Evolutionary conservation across 2,797 vertebrate species (phyloP), one percentile per base, ranked within the genome.

Genomic region (Prionace glauca): DNA sequence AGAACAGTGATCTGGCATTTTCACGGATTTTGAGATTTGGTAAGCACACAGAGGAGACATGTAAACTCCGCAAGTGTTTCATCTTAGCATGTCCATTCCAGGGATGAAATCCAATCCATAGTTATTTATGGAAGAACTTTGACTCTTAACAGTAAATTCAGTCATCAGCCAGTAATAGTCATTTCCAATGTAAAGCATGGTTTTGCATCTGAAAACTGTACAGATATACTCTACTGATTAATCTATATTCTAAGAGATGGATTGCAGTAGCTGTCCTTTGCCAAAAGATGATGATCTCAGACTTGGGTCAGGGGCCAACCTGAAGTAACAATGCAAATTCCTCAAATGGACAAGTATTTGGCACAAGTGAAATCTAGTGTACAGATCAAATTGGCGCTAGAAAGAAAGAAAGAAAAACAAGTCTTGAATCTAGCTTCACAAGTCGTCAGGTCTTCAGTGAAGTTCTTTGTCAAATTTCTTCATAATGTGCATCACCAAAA

Each of bases 311-410:
- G 10, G 11, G 90, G 90, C 65, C 20, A 90, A 56, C 26, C 84
- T 56, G 56, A 56, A 87, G 12, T n/a, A 32, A 45, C 18, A 1
- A 41, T 84, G 81, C 81, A 45, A 90, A 65, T 90, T 90, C 87
- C 87, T 88, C 87, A 90, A 29, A 36, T 92, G 14, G 41, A 8
- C 90, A 92, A 92, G 36, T 92, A 36, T 41, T 67, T 92, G 90
- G 90, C 62, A 67, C 62, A 92, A 92, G n/a, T 92, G 16, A 92
- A 92, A 65, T 22, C 65, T 36, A 24, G 62, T 41, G 20, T 92
- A 69, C 90, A 91, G 88, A 91, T 65, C 60, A 65, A 90, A 90
- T n/a, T 29, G 14, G 29, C 81, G 10, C 9, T 9, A 45, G 32
- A 79, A 84, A 45, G 8, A 45, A 84, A 45, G 8, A 45, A 84